Conservation (phyloP, 2,888 invertebrate species). For the Mesoligia furuncula region DNA sequence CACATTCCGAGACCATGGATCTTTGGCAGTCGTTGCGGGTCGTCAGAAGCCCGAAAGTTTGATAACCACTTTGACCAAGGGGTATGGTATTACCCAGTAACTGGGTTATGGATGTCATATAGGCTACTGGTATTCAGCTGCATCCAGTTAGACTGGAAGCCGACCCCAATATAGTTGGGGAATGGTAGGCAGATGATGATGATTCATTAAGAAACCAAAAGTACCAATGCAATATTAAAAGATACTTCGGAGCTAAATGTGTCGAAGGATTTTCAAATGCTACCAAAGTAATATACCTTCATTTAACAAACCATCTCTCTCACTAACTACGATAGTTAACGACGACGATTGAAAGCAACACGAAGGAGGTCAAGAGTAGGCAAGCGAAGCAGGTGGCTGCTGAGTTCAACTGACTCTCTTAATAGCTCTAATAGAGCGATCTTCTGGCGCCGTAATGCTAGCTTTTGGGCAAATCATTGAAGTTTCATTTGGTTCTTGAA, state of each 20-base stretch:
- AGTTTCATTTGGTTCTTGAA: neutral
- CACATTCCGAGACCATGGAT: too few relatives aligned
- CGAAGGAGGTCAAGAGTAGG: conserved; percentile 55
- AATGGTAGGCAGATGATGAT: too few relatives aligned
- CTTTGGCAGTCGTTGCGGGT: too few relatives aligned
- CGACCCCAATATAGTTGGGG: too few relatives aligned
- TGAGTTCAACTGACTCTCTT: conserved; percentile 38
- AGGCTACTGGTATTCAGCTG: too few relatives aligned
- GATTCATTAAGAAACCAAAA: neutral
- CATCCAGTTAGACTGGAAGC: too few relatives aligned
- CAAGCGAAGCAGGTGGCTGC: conserved; percentile 51
- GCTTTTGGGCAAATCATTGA: conserved; percentile 1
- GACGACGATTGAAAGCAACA: conserved; percentile 30
- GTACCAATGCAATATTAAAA: neutral
- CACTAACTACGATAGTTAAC: conserved; percentile 28
- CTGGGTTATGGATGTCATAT: too few relatives aligned
- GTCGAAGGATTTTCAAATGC: neutral
- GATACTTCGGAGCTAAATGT: neutral
- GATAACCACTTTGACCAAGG: too few relatives aligned
- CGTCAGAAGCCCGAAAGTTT: too few relatives aligned
- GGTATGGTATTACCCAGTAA: too few relatives aligned
- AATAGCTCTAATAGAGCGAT: conserved; percentile 57
- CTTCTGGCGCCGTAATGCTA: conserved; percentile 15
- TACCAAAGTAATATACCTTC: neutral
- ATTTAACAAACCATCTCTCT: conserved; percentile 12